A percentile compares a stretch with the other conserved stretches of the same genome.
Evolutionary conservation across 2,113 vertebrate genomes (phyloP).

Genomic region (Coreoperca whiteheadi): DNA sequence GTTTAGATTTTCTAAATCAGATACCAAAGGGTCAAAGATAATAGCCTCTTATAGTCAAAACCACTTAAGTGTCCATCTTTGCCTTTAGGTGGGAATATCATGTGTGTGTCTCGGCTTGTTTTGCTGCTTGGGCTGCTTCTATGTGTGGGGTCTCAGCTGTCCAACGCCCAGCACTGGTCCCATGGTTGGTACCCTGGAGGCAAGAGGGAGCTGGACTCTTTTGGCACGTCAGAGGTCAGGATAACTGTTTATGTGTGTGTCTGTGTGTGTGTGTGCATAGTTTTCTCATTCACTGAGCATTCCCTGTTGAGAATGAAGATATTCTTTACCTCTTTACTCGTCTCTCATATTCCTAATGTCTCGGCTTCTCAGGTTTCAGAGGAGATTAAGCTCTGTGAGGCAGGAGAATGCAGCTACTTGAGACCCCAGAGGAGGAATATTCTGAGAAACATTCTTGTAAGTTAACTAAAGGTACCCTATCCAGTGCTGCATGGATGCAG

Average conservation of each 20-base stretch:
- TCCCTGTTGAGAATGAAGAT: not conserved
- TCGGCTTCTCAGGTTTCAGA: constrained; percentile 77
- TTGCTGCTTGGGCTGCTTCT: constrained; percentile 85
- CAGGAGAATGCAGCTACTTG: constrained; percentile 84
- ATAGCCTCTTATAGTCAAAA: not conserved
- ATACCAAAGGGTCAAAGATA: not conserved
- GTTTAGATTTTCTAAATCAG: not conserved
- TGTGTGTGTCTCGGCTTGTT: constrained; percentile 78
- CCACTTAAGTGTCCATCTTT: not conserved
- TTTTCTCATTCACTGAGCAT: not conserved
- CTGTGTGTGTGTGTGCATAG: not conserved
- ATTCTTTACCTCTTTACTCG: not conserved
- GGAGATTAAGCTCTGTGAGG: constrained; percentile 85
- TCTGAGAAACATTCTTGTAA: constrained; percentile 85
- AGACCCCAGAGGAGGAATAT: constrained; percentile 82
- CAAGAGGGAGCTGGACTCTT: constrained; percentile 84
- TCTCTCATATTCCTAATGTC: not conserved
- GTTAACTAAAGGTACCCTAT: constrained; percentile 24
- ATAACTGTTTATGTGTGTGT: not conserved
- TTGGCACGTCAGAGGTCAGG: constrained; percentile 81
- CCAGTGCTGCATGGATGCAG: not conserved
- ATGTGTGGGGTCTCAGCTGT: constrained; percentile 77
- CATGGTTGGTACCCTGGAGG: constrained; percentile 92
- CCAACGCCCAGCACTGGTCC: constrained; percentile 89
- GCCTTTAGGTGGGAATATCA: constrained; percentile 66